Evolutionary conservation across 1,140 invertebrate genomes (phyloP), one percentile per base, ranked within the genome.

Genomic region (Halictus rubicundus): DNA sequence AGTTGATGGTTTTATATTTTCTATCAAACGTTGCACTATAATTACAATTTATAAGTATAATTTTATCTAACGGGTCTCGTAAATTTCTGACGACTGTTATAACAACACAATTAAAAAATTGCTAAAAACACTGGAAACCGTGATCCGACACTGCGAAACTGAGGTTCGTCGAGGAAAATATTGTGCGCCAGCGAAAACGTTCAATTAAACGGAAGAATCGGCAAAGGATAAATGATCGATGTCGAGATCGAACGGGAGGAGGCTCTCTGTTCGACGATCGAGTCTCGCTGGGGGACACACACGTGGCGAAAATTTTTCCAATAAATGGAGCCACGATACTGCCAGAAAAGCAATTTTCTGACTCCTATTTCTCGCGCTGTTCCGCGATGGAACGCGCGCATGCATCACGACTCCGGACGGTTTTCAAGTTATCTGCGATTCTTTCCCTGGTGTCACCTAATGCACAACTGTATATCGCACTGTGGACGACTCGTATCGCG

Each of bases 261-360:
- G 21, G 14, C 14, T 16, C 6, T 21, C 21, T 6, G 21, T 5
- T n/a, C 19, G 52, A 5, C 52, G 21, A n/a, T 12, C 37, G 42
- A 12, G 8, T 21, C 4, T 23, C 10, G 42, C n/a, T 65, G n/a
- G 6, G 39, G 3, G 49, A 52, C 9, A 64, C 60, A 54, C 60
- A 64, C 46, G 75, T 78, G 52, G 46, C 46, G 60, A 71, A 71
- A 71, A 78, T 71, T 78, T 78, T 71, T 78, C 76, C 76, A 64
- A 78, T 78, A 78, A 78, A 71, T 54, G 76, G 76, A 69, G 37
- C 60, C 46, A 42, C 59, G 68, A 78, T 71, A 71, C 68, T 57
- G 68, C 68, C 59, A 54, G 46, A 42, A n/a, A 78, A 71, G 76
- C 68, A 78, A 78, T 78, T 78, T 32, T 71, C 68, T 78, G 76